A percentile compares a stretch with the other conserved stretches of the same genome.
Conservation (phyloP, 2,797 vertebrate genomes). For the Eulemur rubriventer region DNA sequence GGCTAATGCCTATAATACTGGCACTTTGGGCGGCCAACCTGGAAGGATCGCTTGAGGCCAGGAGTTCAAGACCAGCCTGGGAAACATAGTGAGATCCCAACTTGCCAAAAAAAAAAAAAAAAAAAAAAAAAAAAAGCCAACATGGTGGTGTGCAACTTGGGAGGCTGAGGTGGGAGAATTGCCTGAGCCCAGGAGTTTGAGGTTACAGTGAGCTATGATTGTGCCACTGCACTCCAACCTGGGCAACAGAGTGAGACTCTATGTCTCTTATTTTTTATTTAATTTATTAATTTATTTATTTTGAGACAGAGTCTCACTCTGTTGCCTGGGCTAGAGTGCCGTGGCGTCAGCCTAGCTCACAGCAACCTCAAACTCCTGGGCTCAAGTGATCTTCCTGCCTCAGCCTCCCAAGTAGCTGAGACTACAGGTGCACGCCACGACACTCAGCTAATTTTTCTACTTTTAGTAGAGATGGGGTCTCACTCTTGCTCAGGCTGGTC, state of each 20-base stretch:
- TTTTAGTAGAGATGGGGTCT: no score
- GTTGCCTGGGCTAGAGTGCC: no score
- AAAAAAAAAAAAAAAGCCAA: not conserved
- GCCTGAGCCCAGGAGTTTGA: not conserved
- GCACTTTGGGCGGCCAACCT: not conserved
- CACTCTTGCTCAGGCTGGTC: no score
- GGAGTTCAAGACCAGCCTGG: not conserved
- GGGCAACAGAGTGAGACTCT: not conserved
- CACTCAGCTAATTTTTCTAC: no score
- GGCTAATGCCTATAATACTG: not conserved
- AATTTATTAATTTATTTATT: no score
- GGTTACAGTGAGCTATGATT: not conserved
- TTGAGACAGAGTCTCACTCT: no score
- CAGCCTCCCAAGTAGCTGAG: no score
- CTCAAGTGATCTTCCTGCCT: no score
- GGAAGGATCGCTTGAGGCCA: not conserved
- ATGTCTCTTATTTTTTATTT: not conserved
- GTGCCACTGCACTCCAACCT: not conserved
- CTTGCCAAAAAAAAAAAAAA: no score
- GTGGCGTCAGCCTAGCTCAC: no score
- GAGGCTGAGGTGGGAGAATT: not conserved
- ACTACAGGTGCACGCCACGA: rapidly evolving
- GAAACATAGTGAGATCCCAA: not conserved
- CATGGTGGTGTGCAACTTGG: not conserved
- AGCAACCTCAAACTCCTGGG: no score